Conservation (phyloP, 1,140 invertebrate species). For the Aphelenchoides besseyi region DNA sequence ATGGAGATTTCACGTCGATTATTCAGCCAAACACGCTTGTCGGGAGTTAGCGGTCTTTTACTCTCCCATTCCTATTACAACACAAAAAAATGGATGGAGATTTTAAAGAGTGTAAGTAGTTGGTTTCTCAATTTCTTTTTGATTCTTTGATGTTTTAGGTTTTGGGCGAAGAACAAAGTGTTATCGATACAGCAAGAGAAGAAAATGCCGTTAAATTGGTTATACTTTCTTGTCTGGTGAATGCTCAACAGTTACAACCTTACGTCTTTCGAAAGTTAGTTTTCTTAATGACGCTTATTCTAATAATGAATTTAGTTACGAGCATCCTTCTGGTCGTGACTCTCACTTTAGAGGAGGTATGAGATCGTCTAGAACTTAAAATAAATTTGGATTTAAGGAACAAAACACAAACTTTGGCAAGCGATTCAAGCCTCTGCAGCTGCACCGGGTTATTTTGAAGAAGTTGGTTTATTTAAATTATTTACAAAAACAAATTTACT, state of each 20-base stretch:
- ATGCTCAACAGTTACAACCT: constrained; percentile 74
- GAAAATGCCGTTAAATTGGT: constrained; percentile 38
- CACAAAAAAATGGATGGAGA: constrained; percentile 77
- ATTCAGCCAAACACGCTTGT: constrained; percentile 63
- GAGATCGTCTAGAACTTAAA: no score
- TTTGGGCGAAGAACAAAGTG: constrained; percentile 31
- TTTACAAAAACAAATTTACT: constrained; percentile 64
- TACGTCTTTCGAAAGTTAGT: constrained; percentile 76
- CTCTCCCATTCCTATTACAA: constrained; percentile 87
- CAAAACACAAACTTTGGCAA: constrained; percentile 72
- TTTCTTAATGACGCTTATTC: not conserved
- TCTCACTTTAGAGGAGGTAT: constrained; percentile 76
- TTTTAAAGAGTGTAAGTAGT: constrained; percentile 68
- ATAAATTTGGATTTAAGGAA: no score
- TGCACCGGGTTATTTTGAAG: constrained; percentile 86
- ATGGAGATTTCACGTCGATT: constrained; percentile 53
- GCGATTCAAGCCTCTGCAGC: constrained; percentile 83
- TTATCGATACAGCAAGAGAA: constrained; percentile 44
- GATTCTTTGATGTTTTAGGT: constrained; percentile 25
- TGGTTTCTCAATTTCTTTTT: not conserved
- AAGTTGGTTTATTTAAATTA: constrained; percentile 67
- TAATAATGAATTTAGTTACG: constrained; percentile 68
- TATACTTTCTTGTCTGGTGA: constrained; percentile 69
- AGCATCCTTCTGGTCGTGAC: constrained; percentile 72
- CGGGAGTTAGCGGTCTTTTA: constrained; percentile 76